phyloP scores from a whole-genome alignment of 2,797 vertebrate genomes.

The Halcyon leucocephala region DNA sequence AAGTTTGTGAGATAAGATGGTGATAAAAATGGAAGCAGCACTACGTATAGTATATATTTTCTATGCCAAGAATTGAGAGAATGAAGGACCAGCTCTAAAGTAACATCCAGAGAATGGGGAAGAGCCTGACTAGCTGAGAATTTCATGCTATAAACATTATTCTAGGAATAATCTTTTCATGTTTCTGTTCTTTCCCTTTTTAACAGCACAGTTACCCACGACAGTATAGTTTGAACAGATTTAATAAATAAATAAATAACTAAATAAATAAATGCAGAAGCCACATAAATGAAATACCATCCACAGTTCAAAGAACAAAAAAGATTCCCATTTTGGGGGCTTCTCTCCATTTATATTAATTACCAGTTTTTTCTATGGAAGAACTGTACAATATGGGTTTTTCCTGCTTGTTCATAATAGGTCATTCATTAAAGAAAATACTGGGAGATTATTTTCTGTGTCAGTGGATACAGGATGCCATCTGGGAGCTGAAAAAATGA shows the following conservation, averaged over 20 bases:
- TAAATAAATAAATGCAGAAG: not conserved
- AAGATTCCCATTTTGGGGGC: not conserved
- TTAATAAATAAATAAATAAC: not conserved
- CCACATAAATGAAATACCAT: slow-evolving; percentile 10
- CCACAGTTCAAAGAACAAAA: not conserved
- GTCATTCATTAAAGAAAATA: slow-evolving; percentile 63
- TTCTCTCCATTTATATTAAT: slow-evolving; percentile 45
- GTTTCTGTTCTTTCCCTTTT: slow-evolving; percentile 30
- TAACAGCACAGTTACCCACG: not conserved
- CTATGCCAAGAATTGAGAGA: not conserved
- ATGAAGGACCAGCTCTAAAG: not conserved
- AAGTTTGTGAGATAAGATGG: not conserved
- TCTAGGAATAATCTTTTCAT: not conserved
- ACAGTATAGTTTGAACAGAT: not conserved
- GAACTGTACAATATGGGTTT: slow-evolving; percentile 29
- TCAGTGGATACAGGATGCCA: slow-evolving; percentile 54
- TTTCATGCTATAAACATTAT: not conserved
- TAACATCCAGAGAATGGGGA: not conserved
- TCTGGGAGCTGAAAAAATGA: slow-evolving; percentile 58
- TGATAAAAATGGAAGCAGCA: not conserved
- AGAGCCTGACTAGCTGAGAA: not conserved
- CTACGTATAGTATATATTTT: not conserved
- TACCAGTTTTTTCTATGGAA: slow-evolving; percentile 17
- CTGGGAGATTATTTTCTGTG: slow-evolving; percentile 60
- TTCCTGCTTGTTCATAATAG: slow-evolving; percentile 36